Conservation (phyloP, 2,797 vertebrate species). For the Hippopotamyrus pictus region DNA sequence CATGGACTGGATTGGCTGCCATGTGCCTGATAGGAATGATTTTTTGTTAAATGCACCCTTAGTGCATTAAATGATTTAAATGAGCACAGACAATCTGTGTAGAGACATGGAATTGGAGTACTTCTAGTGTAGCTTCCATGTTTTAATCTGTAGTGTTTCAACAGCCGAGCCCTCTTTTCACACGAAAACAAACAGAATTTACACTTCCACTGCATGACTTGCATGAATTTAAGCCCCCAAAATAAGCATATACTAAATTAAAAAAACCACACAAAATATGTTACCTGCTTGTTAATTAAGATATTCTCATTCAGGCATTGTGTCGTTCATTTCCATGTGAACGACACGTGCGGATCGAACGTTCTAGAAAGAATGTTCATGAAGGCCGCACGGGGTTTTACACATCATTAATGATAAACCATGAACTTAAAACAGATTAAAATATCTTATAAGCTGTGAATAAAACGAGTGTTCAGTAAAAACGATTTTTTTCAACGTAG, state of each 20-base stretch:
- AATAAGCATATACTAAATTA: not conserved
- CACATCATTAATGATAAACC: no score
- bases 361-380: not conserved
- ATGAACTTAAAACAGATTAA: no score
- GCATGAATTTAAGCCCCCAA: not conserved
- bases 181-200: not conserved
- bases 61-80: slow-evolving; percentile 20
- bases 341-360: not conserved
- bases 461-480: no score
- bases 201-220: not conserved
- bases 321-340: no score
- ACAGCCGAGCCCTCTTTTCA: not conserved
- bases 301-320: no score
- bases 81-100: slow-evolving; percentile 9
- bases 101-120: not conserved
- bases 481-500: no score
- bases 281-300: no score
- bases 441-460: no score
- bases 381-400: no score
- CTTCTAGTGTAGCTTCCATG: slow-evolving; percentile 12
- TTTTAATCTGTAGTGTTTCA: slow-evolving; percentile 12
- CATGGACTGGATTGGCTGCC: slow-evolving; percentile 8
- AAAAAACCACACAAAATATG: not conserved
- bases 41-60: slow-evolving; percentile 25
- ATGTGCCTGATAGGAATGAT: slow-evolving; percentile 13